Evolutionary conservation across 2,113 vertebrate species (phyloP), one percentile per base, ranked within the genome.

Genomic region (Phainopepla nitens): DNA sequence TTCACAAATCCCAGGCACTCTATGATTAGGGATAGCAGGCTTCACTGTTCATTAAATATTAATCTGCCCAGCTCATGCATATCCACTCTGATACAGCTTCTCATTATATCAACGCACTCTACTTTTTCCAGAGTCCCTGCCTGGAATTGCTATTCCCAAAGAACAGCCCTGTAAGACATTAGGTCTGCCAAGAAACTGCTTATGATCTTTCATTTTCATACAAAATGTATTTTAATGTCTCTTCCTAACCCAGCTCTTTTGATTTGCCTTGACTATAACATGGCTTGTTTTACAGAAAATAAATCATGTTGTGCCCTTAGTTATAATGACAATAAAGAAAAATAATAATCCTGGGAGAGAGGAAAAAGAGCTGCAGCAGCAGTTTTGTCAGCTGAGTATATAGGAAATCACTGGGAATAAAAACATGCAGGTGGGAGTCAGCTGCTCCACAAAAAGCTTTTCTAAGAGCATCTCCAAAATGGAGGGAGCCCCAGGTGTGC

Each of bases 41-140:
- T 94, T 90, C 68, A 51, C 31, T 92, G 25, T 60, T 94, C 77
- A 84, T 96, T 92, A 96, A 97, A 92, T 89, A 94, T 96, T 97
- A 89, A 97, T 94, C 87, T 79, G 51, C 51, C 49, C 4, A 1
- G 39, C 61, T 97, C 81, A 57, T 82, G 73, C 83, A 92, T 84
- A 94, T 77, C 95, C 89, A 93, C 81, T 60, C 71, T 77, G 47
- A 81, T 70, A 71, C 41, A 66, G 36, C 49, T 41, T 89, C 76
- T 96, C 77, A 62, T 94, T 97, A 83, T 36, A 68, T 58, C 82
- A 84, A n/a, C 0, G 0, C 66, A 73, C 35, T 86, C 35, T 54
- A 11, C 65, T 90, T 90, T 81, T 88, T 64, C 89, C 81, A 83
- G n/a, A 81, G 39, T 78, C 86, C 68, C 69, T 90, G 93, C 76